Evolutionary conservation across 1,140 invertebrate species (phyloP).

Genomic region (Papilio aristodemus): DNA sequence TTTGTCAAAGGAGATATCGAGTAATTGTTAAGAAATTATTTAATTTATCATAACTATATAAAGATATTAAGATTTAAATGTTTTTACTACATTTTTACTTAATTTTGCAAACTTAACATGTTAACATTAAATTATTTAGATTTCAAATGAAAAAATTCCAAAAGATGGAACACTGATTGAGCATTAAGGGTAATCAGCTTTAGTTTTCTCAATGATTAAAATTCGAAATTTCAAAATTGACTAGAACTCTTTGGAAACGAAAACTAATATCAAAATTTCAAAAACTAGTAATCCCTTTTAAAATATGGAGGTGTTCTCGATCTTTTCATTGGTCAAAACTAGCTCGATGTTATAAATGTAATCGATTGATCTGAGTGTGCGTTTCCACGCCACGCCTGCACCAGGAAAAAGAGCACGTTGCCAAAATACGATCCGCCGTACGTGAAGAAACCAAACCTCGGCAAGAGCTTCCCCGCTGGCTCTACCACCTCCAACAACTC

Average conservation of each 20-base stretch:
- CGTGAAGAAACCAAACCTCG: slow-evolving; percentile 87
- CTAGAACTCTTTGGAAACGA: slow-evolving; percentile 54
- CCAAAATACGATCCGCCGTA: slow-evolving; percentile 93
- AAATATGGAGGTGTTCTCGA: slow-evolving; percentile 62
- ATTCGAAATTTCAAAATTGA: slow-evolving; percentile 35
- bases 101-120: too few relatives aligned
- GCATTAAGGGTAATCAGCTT: slow-evolving; percentile 38
- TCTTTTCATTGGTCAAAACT: slow-evolving; percentile 48
- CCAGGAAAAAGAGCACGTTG: slow-evolving; percentile 91
- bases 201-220: slow-evolving; percentile 37
- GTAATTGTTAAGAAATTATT: too few relatives aligned
- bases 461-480: slow-evolving; percentile 84
- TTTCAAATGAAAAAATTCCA: slow-evolving; percentile 3
- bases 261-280: slow-evolving; percentile 57
- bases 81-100: too few relatives aligned
- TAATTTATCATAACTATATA: too few relatives aligned
- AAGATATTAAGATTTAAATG: too few relatives aligned
- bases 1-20: too few relatives aligned
- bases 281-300: slow-evolving; percentile 34
- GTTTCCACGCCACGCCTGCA: slow-evolving; percentile 77
- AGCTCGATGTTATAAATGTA: slow-evolving; percentile 66
- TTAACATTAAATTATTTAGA: too few relatives aligned
- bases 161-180: background rate
- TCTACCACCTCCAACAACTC: slow-evolving; percentile 85
- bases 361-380: slow-evolving; percentile 80